Conservation (phyloP, 2,113 vertebrate species). For the Phaethon lepturus region DNA sequence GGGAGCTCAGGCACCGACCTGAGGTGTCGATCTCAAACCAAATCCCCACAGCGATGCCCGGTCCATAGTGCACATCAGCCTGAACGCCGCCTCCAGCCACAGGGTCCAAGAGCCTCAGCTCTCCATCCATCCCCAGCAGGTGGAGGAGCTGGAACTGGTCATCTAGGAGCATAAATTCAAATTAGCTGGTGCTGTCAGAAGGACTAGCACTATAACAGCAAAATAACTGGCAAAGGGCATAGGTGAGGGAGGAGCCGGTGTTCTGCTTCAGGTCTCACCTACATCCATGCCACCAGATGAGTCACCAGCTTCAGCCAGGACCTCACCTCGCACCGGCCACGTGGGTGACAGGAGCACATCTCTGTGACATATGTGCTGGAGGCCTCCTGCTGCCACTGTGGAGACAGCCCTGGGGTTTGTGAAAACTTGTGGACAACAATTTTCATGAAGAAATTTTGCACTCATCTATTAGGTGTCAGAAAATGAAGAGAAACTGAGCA, state of each 20-base stretch:
- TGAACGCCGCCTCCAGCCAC: neutral
- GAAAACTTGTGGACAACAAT: neutral
- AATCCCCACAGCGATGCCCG: neutral
- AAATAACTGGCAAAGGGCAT: neutral
- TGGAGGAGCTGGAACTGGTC: neutral
- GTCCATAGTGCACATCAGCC: neutral
- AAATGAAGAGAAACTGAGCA: neutral
- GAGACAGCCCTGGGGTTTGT: neutral
- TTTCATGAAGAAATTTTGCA: neutral
- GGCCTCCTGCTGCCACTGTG: neutral
- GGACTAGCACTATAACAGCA: neutral
- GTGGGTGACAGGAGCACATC: neutral
- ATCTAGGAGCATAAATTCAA: neutral
- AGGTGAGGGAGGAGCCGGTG: neutral
- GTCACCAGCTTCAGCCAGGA: neutral
- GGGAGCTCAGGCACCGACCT: neutral
- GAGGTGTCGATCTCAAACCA: neutral
- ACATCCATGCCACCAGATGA: accelerated
- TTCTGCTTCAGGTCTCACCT: neutral
- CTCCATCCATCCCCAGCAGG: neutral
- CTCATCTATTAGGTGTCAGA: neutral
- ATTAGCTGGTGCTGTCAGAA: neutral
- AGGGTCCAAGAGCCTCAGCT: neutral
- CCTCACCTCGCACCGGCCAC: accelerated
- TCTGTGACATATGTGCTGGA: neutral